A percentile compares a stretch with the other conserved stretches of the same genome.
These are phyloP conservation scores for Semnornis frantzii DNA, from an alignment of 2,113 vertebrate genomes.

Conservation along the genomic window DNA sequence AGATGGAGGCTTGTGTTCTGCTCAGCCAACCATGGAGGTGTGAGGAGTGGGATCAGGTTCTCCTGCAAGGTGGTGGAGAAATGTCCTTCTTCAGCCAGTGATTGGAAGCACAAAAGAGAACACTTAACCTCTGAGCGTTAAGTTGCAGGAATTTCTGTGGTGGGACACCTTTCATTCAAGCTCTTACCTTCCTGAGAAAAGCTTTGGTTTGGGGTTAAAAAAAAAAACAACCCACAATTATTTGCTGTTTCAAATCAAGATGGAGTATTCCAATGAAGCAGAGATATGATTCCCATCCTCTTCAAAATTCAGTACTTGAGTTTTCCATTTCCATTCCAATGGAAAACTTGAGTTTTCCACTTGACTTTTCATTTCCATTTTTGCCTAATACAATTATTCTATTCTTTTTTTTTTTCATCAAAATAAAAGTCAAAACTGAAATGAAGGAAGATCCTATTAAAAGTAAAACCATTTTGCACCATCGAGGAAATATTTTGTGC, in stretches of 20 bases:
- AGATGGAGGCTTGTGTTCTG: background rate
- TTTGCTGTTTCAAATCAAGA: background rate
- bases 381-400: background rate
- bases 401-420: too few species aligned
- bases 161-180: background rate
- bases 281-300: background rate
- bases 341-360: background rate
- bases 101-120: background rate
- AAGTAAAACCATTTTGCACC: background rate
- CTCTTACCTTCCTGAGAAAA: background rate
- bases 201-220: background rate
- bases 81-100: background rate
- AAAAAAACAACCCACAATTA: background rate
- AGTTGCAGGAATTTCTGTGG: fast-evolving
- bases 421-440: background rate
- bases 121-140: fast-evolving
- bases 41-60: fast-evolving
- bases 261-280: background rate
- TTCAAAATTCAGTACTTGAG: background rate
- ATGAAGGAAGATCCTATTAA: background rate
- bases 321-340: background rate
- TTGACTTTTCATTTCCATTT: background rate
- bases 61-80: background rate
- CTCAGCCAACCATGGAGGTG: background rate
- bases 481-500: background rate